A percentile compares a stretch with the other conserved stretches of the same genome.
Conservation (phyloP, 2,888 invertebrate genomes). For the Drosophila anomalata region DNA sequence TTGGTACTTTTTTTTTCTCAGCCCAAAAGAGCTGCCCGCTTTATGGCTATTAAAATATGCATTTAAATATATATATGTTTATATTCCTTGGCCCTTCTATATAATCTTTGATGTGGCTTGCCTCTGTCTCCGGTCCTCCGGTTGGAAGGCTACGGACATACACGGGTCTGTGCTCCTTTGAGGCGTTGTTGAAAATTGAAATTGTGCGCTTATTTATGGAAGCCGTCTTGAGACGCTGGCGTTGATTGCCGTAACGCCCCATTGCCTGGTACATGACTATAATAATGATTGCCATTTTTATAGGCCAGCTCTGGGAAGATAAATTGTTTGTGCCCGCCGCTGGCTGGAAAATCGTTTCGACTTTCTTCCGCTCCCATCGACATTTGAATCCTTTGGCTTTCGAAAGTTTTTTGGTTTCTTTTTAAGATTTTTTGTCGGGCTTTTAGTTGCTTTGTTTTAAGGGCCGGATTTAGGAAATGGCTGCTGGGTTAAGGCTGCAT, state of each 20-base stretch:
- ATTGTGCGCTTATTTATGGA: conserved; percentile 73
- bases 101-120: conserved; percentile 35
- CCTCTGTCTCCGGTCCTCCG: conserved; percentile 13
- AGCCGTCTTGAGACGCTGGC: conserved; percentile 57
- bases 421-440: background rate
- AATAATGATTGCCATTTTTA: conserved; percentile 76
- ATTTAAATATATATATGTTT: conserved; percentile 64
- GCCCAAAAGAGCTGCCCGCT: conserved; percentile 58
- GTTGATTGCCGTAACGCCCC: conserved; percentile 78
- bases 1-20: conserved; percentile 36
- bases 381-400: conserved; percentile 39
- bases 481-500: conserved; percentile 20
- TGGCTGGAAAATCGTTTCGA: conserved; percentile 39
- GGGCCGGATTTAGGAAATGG: conserved; percentile 5
- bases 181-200: conserved; percentile 67
- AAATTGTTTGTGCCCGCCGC: conserved; percentile 57
- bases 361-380: conserved; percentile 14
- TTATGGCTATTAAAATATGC: conserved; percentile 77
- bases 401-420: conserved; percentile 12
- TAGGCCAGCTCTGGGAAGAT: conserved; percentile 51
- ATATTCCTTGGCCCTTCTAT: conserved; percentile 5
- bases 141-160: conserved; percentile 1
- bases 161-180: conserved; percentile 28
- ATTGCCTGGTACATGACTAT: conserved; percentile 76
- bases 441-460: conserved; percentile 5